Evolutionary conservation across 1,140 invertebrate genomes (phyloP), one percentile per base, ranked within the genome.

Genomic region (Potamilus streckersoni): DNA sequence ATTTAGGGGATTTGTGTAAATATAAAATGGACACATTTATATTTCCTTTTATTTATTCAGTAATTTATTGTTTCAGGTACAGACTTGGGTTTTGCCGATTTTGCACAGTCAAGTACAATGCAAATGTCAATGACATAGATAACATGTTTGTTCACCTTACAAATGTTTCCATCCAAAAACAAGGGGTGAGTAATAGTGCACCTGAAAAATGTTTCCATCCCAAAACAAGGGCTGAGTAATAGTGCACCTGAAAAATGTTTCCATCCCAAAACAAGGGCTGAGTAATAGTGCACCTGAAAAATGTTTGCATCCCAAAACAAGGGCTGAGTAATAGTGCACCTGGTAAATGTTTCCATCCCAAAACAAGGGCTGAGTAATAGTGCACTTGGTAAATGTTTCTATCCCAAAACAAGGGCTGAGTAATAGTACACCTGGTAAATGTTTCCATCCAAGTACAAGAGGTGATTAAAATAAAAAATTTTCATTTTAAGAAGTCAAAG

Each of bases 81-180:
- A 83, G 91, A 27, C 89, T 95, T 3, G 95, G 95, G n/a, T 96
- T 96, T 86, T 95, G 94, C 85, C 91, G 95, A 61, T 96, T 96
- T 88, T 96, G 95, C 83, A 95, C 95, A 6, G 94, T 95, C 2
- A 95, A 95, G 84, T 93, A 92, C 84, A 92, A 91, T 69, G 88
- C 92, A 61, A 90, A 90, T 62, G 81, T 91, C 6, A 90, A 87
- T 80, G 94, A 95, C 86, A 88, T 95, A 55, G 94, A 95, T 88
- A 96, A 96, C 86, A 95, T 95, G 93, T 96, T 95, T 88, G 94
- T 96, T 60, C 95, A 96, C 90, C 91, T 96, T 19, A 96, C 95
- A 12, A 96, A 96, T 90, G 95, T 96, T 1, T 94, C 95, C 59
- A 94, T 96, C n/a, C 95, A 96, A 89, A 95, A 95, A 89, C 94